Evolutionary conservation across 2,797 vertebrate genomes (phyloP).

Genomic region (Crenuchus spilurus): DNA sequence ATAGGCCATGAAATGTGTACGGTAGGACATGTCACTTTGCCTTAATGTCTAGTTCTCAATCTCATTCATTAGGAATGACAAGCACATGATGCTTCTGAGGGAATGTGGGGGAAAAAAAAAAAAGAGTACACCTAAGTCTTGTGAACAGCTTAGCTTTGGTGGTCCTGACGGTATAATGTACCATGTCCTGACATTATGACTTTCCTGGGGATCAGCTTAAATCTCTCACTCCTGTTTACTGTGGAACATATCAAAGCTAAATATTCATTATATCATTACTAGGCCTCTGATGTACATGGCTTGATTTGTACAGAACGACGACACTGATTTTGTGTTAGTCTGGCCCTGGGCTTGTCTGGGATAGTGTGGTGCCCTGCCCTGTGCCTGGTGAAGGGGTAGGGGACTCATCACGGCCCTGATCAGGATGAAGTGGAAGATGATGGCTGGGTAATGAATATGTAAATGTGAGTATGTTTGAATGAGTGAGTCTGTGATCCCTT

Average conservation of each 20-base stretch:
- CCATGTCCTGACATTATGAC: background rate
- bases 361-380: too few relatives aligned
- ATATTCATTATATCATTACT: too few relatives aligned
- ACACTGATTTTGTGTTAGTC: too few relatives aligned
- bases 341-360: too few relatives aligned
- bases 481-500: background rate
- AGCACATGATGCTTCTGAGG: background rate
- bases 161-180: background rate
- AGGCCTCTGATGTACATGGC: too few relatives aligned
- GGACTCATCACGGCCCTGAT: too few relatives aligned
- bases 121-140: background rate
- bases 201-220: background rate
- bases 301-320: too few relatives aligned
- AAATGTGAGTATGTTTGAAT: background rate
- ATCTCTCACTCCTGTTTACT: background rate
- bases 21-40: background rate
- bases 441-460: background rate
- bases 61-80: background rate
- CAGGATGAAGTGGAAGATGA: too few relatives aligned
- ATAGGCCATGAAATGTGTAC: background rate
- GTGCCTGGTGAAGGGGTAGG: too few relatives aligned
- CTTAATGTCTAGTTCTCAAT: background rate
- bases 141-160: background rate
- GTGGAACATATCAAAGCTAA: conserved; percentile 15
- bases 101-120: background rate